Percentiles rank a stretch among this genome's conserved stretches.
phyloP scores from a whole-genome alignment of 2,113 vertebrate species.

The Ivindomyrus marchei region DNA sequence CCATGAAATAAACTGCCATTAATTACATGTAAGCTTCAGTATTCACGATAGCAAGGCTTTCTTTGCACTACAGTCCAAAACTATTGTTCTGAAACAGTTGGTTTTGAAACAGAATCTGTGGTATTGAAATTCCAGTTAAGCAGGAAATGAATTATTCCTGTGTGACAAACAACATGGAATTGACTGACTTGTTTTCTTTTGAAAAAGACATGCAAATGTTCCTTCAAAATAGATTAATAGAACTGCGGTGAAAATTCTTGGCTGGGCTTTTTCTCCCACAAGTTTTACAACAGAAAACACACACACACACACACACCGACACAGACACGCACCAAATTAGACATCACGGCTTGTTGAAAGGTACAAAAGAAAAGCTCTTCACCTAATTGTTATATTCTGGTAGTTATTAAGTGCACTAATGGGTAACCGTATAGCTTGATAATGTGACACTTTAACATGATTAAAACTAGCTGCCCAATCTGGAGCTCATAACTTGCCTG shows the following conservation, averaged over 20 bases:
- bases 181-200: neutral
- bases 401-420: neutral
- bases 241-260: neutral
- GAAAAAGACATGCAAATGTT: neutral
- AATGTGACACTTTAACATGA: neutral
- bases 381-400: neutral
- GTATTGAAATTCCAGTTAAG: slow-evolving; percentile 7
- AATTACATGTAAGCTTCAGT: neutral
- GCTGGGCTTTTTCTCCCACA: neutral
- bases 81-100: neutral
- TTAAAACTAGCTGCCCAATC: neutral
- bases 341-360: neutral
- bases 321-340: neutral
- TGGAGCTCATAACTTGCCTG: neutral
- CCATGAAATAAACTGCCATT: neutral
- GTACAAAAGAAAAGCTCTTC: neutral
- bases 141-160: neutral
- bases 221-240: neutral
- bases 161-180: neutral
- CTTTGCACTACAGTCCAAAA: neutral
- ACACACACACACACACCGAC: neutral
- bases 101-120: neutral
- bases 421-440: neutral
- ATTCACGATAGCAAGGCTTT: neutral
- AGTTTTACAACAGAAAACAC: neutral